Evolutionary conservation across 2,888 invertebrate genomes (phyloP).

Genomic region (Patella pellucida): DNA sequence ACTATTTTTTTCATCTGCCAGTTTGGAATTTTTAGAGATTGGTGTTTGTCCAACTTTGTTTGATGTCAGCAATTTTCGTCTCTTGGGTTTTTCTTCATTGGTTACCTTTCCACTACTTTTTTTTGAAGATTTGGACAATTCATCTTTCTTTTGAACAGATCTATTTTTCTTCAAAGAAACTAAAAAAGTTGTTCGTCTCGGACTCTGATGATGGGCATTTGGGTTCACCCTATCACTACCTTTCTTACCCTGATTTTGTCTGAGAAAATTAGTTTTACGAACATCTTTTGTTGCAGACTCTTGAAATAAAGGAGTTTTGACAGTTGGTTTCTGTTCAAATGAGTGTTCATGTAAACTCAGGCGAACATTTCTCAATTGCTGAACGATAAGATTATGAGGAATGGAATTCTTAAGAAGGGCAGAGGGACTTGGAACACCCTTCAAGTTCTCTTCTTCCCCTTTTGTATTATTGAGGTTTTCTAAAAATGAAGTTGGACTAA

Average conservation of each 20-base stretch:
- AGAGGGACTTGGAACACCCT: constrained; percentile 31
- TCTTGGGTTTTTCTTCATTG: constrained; percentile 7
- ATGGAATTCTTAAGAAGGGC: constrained; percentile 46
- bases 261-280: not conserved
- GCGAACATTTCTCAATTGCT: constrained; percentile 46
- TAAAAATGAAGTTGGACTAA: constrained; percentile 54
- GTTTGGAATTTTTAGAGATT: not conserved
- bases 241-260: not conserved
- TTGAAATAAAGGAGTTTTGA: not conserved
- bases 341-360: constrained; percentile 36
- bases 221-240: constrained; percentile 11
- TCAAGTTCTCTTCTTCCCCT: not conserved
- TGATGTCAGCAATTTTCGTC: not conserved
- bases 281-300: not conserved
- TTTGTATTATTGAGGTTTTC: constrained; percentile 41
- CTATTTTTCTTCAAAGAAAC: constrained; percentile 32
- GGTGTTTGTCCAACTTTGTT: constrained; percentile 2
- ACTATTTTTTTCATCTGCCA: not conserved
- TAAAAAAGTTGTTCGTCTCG: constrained; percentile 51
- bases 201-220: constrained; percentile 39
- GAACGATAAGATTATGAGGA: constrained; percentile 49
- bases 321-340: constrained; percentile 18
- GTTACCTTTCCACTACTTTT: not conserved
- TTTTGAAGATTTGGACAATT: constrained; percentile 5
- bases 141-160: constrained; percentile 15